phyloP scores from a whole-genome alignment of 1,140 invertebrate genomes.

The Conopomorpha cramerella region DNA sequence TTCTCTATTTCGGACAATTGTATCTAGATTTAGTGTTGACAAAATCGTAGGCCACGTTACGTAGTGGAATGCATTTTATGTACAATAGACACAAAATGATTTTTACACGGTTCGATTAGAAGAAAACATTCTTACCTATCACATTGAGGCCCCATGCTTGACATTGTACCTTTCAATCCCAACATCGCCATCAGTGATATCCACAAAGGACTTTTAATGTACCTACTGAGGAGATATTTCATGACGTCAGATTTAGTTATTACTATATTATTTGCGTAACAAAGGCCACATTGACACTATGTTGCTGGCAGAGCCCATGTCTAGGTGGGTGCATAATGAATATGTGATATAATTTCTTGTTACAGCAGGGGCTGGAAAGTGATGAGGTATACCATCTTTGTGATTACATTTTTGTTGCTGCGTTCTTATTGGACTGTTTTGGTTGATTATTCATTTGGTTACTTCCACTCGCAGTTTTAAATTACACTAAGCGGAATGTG shows the following conservation, averaged over 20 bases:
- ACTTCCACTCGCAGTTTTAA: constrained; percentile 49
- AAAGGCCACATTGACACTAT: too few species aligned
- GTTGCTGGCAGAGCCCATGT: constrained; percentile 46
- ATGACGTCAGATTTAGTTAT: too few species aligned
- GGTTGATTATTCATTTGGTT: constrained; percentile 42
- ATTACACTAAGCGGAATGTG: constrained; percentile 47
- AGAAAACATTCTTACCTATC: too few species aligned
- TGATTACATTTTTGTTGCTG: constrained; percentile 59
- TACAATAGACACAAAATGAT: too few species aligned
- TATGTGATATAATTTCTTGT: constrained; percentile 63
- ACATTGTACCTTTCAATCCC: too few species aligned
- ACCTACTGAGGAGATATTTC: too few species aligned
- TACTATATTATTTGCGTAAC: too few species aligned
- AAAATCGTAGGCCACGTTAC: constrained; percentile 23
- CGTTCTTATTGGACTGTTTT: constrained; percentile 53
- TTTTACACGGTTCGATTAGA: too few species aligned
- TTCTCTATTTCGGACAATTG: constrained; percentile 57
- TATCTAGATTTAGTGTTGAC: constrained; percentile 31
- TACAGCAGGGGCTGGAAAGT: constrained; percentile 86
- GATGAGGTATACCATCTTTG: constrained; percentile 76
- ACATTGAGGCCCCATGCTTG: constrained; percentile 29
- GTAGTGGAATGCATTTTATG: constrained; percentile 48
- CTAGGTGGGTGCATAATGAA: constrained; percentile 57
- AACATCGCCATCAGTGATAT: too few species aligned
- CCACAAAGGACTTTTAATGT: too few species aligned